Conservation (phyloP, 2,888 invertebrate genomes). For the Barypeithes pellucidus region DNA sequence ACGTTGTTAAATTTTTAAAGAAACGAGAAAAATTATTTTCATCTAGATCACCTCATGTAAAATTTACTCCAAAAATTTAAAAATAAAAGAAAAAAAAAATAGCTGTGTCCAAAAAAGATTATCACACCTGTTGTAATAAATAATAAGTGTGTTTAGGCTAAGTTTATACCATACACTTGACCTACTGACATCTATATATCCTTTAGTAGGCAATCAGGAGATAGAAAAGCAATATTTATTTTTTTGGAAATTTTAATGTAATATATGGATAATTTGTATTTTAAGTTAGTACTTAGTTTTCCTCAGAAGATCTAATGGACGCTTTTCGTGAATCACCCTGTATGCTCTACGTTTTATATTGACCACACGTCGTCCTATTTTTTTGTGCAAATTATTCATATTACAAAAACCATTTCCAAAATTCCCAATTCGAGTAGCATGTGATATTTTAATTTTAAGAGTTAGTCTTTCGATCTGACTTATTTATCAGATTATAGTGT, state of each 20-base stretch:
- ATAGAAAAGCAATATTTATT: slow-evolving; percentile 33
- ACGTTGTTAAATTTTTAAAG: no score
- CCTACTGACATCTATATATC: slow-evolving; percentile 4
- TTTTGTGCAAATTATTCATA: not conserved
- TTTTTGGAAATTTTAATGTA: slow-evolving; percentile 2
- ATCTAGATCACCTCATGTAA: slow-evolving; percentile 5
- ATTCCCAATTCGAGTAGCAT: slow-evolving; percentile 31
- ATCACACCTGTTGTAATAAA: slow-evolving; percentile 34
- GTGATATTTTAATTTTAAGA: slow-evolving; percentile 38
- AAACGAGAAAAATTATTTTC: not conserved
- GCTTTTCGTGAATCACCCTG: no score
- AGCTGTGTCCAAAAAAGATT: slow-evolving; percentile 45
- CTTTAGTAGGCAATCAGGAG: slow-evolving; percentile 27
- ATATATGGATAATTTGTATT: not conserved
- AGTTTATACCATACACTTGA: slow-evolving; percentile 20
- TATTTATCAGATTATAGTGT: slow-evolving; percentile 27
- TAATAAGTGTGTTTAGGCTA: slow-evolving; percentile 21
- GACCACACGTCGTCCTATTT: no score
- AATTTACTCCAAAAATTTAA: slow-evolving; percentile 38
- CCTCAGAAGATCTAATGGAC: no score
- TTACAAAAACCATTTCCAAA: slow-evolving; percentile 13
- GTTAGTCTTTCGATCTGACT: slow-evolving; percentile 38
- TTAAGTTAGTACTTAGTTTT: no score
- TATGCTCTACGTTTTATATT: no score
- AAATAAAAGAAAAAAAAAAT: slow-evolving; percentile 31